phyloP scores from a whole-genome alignment of 2,113 vertebrate species.

The Neogobius melanostomus region DNA sequence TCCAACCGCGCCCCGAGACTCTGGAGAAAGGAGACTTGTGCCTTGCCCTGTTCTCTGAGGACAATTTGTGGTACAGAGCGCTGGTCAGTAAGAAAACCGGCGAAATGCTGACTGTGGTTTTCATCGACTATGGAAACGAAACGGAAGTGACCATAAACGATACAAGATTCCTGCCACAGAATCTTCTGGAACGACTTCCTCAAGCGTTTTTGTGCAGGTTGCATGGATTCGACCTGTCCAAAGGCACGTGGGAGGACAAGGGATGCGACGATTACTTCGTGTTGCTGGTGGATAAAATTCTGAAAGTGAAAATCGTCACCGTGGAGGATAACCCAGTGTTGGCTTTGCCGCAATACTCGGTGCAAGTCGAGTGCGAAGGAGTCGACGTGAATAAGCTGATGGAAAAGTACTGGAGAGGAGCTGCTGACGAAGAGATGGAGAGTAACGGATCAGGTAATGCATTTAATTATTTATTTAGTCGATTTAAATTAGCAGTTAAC shows the following conservation, averaged over 20 bases:
- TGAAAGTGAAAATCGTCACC: slow-evolving; percentile 74
- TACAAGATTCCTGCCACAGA: slow-evolving; percentile 71
- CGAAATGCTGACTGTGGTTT: slow-evolving; percentile 58
- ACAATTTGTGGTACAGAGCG: slow-evolving; percentile 82
- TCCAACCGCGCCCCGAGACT: slow-evolving; percentile 12
- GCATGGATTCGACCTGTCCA: slow-evolving; percentile 76
- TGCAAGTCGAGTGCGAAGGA: slow-evolving; percentile 75
- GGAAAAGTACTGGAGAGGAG: slow-evolving; percentile 50
- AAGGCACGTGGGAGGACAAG: slow-evolving; percentile 74
- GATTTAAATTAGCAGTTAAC: background rate
- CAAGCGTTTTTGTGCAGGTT: slow-evolving; percentile 85
- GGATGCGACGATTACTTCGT: slow-evolving; percentile 78
- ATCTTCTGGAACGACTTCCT: slow-evolving; percentile 69
- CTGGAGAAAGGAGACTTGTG: slow-evolving; percentile 75
- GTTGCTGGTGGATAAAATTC: slow-evolving; percentile 68
- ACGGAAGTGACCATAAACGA: slow-evolving; percentile 54
- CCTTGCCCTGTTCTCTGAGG: slow-evolving; percentile 77
- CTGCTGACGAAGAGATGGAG: background rate
- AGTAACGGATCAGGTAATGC: slow-evolving; percentile 28
- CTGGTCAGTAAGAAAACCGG: slow-evolving; percentile 59
- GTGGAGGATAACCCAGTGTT: slow-evolving; percentile 30
- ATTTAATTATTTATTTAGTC: background rate
- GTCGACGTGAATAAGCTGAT: slow-evolving; percentile 44
- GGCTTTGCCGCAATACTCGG: slow-evolving; percentile 70
- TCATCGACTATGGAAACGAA: slow-evolving; percentile 85